Percentiles rank a stretch among this genome's conserved stretches.
phyloP scores from a whole-genome alignment of 2,888 invertebrate species.

The Clivina fossor region DNA sequence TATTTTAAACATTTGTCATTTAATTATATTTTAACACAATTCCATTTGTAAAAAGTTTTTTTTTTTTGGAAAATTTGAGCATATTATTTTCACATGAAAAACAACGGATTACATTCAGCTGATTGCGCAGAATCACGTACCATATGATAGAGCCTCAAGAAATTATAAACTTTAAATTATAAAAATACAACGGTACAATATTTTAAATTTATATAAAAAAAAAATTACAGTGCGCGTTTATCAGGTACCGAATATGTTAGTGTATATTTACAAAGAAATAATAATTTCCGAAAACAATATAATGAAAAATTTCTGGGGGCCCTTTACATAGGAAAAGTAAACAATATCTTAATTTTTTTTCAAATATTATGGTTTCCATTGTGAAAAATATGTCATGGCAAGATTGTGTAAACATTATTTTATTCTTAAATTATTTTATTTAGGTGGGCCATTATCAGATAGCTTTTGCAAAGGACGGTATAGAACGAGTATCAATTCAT shows the following conservation, averaged over 20 bases:
- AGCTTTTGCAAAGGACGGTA: constrained; percentile 47
- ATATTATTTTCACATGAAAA: constrained; percentile 29
- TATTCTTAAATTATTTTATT: constrained; percentile 30
- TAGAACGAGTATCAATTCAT: constrained; percentile 49
- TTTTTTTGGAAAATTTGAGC: constrained; percentile 29
- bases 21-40: constrained; percentile 26
- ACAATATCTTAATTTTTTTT: too few relatives aligned
- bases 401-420: constrained; percentile 41
- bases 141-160: too few relatives aligned
- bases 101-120: too few relatives aligned
- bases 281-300: too few relatives aligned
- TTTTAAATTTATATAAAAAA: too few relatives aligned
- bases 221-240: too few relatives aligned
- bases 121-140: too few relatives aligned
- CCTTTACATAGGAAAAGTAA: constrained; percentile 8
- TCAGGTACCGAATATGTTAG: too few relatives aligned
- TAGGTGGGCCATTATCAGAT: constrained; percentile 27
- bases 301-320: constrained; percentile 10
- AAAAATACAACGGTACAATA: too few relatives aligned
- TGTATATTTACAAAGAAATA: too few relatives aligned
- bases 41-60: constrained; percentile 30
- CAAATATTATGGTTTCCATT: constrained; percentile 27
- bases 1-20: constrained; percentile 28
- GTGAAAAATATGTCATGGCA: constrained; percentile 48
- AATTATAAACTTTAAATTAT: too few relatives aligned